A percentile compares a stretch with the other conserved stretches of the same genome.
These are phyloP conservation scores for Dexiosoma caninum DNA, from an alignment of 2,888 invertebrate genomes.

Conservation along the genomic window DNA sequence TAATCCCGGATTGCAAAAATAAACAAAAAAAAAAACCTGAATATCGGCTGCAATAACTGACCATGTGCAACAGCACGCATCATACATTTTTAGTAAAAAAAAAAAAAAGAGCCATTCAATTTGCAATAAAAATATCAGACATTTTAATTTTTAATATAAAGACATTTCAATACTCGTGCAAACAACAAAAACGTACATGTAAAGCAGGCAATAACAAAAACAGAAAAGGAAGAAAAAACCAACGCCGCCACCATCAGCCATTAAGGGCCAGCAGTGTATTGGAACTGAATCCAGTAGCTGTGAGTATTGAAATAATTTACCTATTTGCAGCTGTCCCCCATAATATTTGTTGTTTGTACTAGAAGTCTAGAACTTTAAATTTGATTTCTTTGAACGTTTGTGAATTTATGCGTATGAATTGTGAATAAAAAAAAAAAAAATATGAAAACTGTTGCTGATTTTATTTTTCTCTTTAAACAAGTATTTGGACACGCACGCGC, in stretches of 20 bases:
- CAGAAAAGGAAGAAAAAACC: too few species aligned
- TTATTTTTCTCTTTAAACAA: constrained; percentile 10
- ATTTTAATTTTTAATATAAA: constrained; percentile 49
- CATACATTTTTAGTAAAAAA: constrained; percentile 41
- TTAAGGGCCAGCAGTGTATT: constrained; percentile 19
- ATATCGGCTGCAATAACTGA: constrained; percentile 51
- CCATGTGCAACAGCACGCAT: constrained; percentile 59
- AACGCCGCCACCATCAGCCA: constrained; percentile 52
- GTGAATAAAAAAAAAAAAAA: too few species aligned
- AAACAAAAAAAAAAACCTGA: not conserved
- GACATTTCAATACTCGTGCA: constrained; percentile 42
- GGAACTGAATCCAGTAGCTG: constrained; percentile 12
- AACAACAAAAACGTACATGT: not conserved
- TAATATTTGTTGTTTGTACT: constrained; percentile 42
- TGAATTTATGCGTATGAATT: constrained; percentile 55
- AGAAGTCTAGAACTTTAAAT: constrained; percentile 48
- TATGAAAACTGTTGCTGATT: not conserved
- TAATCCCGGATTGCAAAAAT: constrained; percentile 27
- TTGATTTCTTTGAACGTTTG: constrained; percentile 42
- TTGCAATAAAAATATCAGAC: constrained; percentile 54
- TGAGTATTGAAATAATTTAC: constrained; percentile 37
- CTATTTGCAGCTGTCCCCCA: constrained; percentile 67
- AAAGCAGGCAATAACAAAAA: too few species aligned
- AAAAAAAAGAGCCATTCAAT: constrained; percentile 24
- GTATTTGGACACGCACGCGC: constrained; percentile 57